Percentiles rank a stretch among this genome's conserved stretches.
Evolutionary conservation across 2,888 invertebrate genomes (phyloP).

Genomic region (Sphaerophoria taeniata): DNA sequence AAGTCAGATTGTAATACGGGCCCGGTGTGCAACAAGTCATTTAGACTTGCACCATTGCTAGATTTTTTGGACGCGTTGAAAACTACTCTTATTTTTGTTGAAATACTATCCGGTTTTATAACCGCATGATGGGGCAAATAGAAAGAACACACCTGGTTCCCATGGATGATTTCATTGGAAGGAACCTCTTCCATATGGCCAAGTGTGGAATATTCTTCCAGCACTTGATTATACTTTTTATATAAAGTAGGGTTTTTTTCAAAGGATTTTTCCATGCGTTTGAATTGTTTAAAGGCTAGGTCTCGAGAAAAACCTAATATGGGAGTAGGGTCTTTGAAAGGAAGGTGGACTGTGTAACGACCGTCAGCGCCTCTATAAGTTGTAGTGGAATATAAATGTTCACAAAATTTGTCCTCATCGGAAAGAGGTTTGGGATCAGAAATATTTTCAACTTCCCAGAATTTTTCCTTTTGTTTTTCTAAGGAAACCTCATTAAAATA

Average conservation of each 20-base stretch:
- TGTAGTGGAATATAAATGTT: not conserved
- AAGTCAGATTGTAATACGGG: conserved; percentile 75
- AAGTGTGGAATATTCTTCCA: not conserved
- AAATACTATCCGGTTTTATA: conserved; percentile 16
- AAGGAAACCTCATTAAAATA: conserved; percentile 9
- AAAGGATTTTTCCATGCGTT: not conserved
- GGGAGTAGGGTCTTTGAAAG: not conserved
- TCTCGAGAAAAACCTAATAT: conserved; percentile 1
- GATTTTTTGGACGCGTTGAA: conserved; percentile 74
- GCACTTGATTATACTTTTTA: not conserved
- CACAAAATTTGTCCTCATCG: not conserved
- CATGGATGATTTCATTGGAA: not conserved
- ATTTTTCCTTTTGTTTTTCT: not conserved
- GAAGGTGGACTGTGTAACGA: conserved; percentile 24
- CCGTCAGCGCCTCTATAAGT: not conserved
- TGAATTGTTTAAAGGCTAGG: conserved; percentile 18
- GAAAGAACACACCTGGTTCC: not conserved
- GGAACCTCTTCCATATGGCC: not conserved
- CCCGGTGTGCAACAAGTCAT: conserved; percentile 71
- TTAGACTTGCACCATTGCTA: conserved; percentile 59
- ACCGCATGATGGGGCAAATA: conserved; percentile 32
- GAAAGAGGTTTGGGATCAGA: not conserved
- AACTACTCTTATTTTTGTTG: conserved; percentile 75
- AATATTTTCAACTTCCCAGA: conserved; percentile 9
- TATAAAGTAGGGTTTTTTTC: not conserved